Evolutionary conservation across 2,113 vertebrate species (phyloP).

Genomic region (Tachysurus vachellii): DNA sequence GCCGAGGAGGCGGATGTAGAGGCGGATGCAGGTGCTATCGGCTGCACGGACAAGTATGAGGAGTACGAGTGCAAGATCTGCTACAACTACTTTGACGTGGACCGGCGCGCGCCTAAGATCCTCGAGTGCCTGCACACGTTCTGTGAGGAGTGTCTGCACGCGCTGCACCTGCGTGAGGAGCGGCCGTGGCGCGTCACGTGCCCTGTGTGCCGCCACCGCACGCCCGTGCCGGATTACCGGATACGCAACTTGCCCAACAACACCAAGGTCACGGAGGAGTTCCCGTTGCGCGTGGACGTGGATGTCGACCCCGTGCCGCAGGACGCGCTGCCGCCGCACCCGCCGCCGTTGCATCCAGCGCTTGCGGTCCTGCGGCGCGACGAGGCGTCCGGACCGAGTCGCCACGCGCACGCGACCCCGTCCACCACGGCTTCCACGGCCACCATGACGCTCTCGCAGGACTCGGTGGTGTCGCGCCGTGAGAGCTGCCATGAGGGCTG

Average conservation of each 20-base stretch:
- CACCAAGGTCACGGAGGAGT: constrained; percentile 87
- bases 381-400: constrained; percentile 64
- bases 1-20: constrained; percentile 61
- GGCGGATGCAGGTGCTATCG: constrained; percentile 66
- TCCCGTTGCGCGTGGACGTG: constrained; percentile 80
- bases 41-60: constrained; percentile 73
- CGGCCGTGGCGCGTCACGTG: constrained; percentile 81
- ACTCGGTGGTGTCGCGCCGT: constrained; percentile 73
- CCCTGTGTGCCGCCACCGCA: constrained; percentile 88
- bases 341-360: constrained; percentile 74
- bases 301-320: constrained; percentile 83
- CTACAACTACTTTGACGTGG: constrained; percentile 92
- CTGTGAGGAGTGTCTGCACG: constrained; percentile 90
- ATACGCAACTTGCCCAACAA: constrained; percentile 87
- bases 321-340: constrained; percentile 79
- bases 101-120: constrained; percentile 87
- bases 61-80: constrained; percentile 95
- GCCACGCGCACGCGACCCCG: constrained; percentile 57
- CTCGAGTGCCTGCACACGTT: constrained; percentile 94
- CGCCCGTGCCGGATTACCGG: constrained; percentile 84
- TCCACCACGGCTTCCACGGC: constrained; percentile 79
- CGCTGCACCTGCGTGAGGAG: constrained; percentile 82
- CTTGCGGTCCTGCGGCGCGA: constrained; percentile 73
- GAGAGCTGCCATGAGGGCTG: constrained; percentile 81
- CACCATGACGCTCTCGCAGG: constrained; percentile 76